Conservation (phyloP, 2,113 vertebrate species). For the Zosterops borbonicus region DNA sequence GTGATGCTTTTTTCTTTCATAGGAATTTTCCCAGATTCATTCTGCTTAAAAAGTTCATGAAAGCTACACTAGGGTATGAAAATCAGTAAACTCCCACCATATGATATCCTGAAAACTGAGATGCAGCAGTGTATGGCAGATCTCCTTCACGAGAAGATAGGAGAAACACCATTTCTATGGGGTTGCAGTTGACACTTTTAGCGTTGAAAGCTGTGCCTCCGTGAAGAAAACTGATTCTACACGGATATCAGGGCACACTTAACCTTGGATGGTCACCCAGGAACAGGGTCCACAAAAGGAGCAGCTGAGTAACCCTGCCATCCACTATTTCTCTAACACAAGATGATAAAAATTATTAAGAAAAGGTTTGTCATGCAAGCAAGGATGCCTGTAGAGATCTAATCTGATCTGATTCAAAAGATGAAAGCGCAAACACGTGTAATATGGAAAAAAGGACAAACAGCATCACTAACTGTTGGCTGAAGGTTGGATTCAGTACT, state of each 20-base stretch:
- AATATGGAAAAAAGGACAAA: background rate
- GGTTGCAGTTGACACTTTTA: background rate
- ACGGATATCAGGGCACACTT: accelerated
- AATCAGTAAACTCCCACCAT: background rate
- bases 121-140: background rate
- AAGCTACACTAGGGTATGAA: background rate
- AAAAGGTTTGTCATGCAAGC: background rate
- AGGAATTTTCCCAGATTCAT: background rate
- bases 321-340: background rate
- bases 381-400: background rate
- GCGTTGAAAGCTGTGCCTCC: background rate
- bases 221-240: background rate
- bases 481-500: background rate
- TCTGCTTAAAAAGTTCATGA: background rate
- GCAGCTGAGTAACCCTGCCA: background rate
- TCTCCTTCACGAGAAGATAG: background rate
- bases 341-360: background rate
- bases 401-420: background rate
- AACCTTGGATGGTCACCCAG: background rate
- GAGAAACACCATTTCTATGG: background rate
- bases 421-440: background rate
- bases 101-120: background rate
- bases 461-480: background rate
- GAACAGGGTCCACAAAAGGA: background rate
- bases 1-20: background rate